A percentile compares a stretch with the other conserved stretches of the same genome.
Evolutionary conservation across 2,113 vertebrate genomes (phyloP).

Genomic region (Parus major): DNA sequence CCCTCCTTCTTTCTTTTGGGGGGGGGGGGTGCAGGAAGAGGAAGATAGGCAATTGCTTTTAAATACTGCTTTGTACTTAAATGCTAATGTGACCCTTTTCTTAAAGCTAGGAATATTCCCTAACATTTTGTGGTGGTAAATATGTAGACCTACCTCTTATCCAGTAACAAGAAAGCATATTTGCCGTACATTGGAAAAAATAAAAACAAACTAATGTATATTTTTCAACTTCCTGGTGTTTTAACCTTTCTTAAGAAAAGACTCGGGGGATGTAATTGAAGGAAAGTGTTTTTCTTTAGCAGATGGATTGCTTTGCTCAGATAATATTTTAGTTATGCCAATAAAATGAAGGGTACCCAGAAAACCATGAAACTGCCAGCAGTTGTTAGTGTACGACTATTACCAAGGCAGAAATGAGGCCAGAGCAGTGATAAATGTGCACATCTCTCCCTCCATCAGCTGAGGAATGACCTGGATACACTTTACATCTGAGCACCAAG

Average conservation of each 20-base stretch:
- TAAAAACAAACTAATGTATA: slow-evolving; percentile 70
- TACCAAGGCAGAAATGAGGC: slow-evolving; percentile 94
- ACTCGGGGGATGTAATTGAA: slow-evolving; percentile 70
- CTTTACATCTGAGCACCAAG: slow-evolving; percentile 84
- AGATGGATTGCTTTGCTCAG: slow-evolving; percentile 74
- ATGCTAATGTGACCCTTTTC: not conserved
- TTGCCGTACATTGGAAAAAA: slow-evolving; percentile 54
- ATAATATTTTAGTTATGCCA: slow-evolving; percentile 80
- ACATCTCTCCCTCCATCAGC: slow-evolving; percentile 84
- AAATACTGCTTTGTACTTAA: slow-evolving; percentile 41
- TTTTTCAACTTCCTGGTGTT: slow-evolving; percentile 68
- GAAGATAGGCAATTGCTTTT: slow-evolving; percentile 4
- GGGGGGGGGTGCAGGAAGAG: rapidly evolving
- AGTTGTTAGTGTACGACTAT: slow-evolving; percentile 88
- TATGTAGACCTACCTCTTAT: not conserved
- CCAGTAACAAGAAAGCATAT: not conserved
- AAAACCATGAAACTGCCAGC: slow-evolving; percentile 80
- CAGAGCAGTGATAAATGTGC: slow-evolving; percentile 92
- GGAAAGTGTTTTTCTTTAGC: slow-evolving; percentile 76
- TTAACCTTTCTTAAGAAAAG: slow-evolving; percentile 75
- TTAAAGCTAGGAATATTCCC: not conserved
- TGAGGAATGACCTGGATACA: slow-evolving; percentile 92
- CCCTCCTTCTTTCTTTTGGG: not conserved
- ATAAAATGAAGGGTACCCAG: slow-evolving; percentile 82
- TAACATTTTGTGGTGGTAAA: slow-evolving; percentile 29